Base-by-base conservation (phyloP, 1,140 invertebrate genomes). In the Oncopodura yosiiana region DNA sequence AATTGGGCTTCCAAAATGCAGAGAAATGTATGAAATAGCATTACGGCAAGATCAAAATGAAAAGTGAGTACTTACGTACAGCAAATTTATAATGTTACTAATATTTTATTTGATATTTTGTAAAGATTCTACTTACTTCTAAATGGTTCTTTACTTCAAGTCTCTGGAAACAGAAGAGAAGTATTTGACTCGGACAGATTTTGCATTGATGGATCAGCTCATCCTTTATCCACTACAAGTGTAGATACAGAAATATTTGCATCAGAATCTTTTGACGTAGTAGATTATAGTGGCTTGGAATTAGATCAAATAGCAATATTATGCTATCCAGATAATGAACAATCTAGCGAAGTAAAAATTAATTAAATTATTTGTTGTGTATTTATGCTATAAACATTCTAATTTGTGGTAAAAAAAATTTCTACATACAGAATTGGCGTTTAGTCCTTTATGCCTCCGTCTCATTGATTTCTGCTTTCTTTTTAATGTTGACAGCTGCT, bases 401-500 rank as follows among this genome's bases (percentile, higher is more conserved):
- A 26, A 38, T 24, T 26, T 21, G 27, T 48, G 16, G 6, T 11
- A 9, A 6, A 11, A 24, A 3, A 23, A 21, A 49, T 16, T 14
- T 45, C 43, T 44, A 21, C 39, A 9, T 49, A 9, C 36, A 62
- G 61, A 34, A 37, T 1, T 63, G 61, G 62, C 43, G 29, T 30
- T 53, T 51, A 5, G 23, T 26, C 18, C 21, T 63, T n/a, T 58
- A 58, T 51, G 62, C 58, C 16, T 49, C 36, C 1, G 55, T 57
- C n/a, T 45, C 46, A 23, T 51, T 60, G 0, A 19, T 64, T 5
- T 61, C 62, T 0, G 26, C 58, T 0, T 58, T 64, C 24, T 64
- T 64, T 32, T 45, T 64, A 6, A 16, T 61, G 18, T 49, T 64
- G 2, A 64, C 62, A 0, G 59, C 58, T 4, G 12, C 54, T 27